Conservation (phyloP, 1,140 invertebrate genomes). For the Dermatophagoides farinae region DNA sequence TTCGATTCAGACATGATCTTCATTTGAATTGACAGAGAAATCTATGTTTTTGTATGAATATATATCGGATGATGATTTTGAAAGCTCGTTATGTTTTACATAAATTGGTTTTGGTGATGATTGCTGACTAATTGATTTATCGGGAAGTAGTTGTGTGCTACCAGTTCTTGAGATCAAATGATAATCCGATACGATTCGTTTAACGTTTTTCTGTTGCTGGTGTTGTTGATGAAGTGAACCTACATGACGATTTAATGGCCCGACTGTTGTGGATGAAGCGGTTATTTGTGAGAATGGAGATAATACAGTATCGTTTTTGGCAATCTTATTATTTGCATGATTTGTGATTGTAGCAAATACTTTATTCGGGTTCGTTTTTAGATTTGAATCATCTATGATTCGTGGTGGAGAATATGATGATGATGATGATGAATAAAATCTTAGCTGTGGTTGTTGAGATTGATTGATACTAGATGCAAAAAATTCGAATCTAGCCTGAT, state of each 20-base stretch:
- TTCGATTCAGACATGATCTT: not conserved
- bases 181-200: not conserved
- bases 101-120: not conserved
- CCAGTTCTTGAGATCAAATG: not conserved
- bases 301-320: not conserved
- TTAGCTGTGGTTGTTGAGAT: not conserved
- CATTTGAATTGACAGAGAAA: not conserved
- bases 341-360: too few species aligned
- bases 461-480: constrained; percentile 10
- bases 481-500: constrained; percentile 20
- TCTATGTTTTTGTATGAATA: not conserved
- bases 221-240: not conserved
- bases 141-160: not conserved
- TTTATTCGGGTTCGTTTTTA: not conserved
- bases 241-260: not conserved
- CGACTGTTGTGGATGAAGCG: not conserved
- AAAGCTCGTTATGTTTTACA: not conserved
- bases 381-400: not conserved
- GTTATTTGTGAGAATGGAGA: constrained; percentile 2
- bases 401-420: not conserved
- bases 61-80: constrained; percentile 2
- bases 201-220: not conserved
- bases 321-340: not conserved
- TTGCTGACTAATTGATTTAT: not conserved
- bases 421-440: not conserved